A percentile compares a stretch with the other conserved stretches of the same genome.
These are phyloP conservation scores for Cydia strobilella DNA, from an alignment of 1,140 invertebrate genomes.

Conservation along the genomic window DNA sequence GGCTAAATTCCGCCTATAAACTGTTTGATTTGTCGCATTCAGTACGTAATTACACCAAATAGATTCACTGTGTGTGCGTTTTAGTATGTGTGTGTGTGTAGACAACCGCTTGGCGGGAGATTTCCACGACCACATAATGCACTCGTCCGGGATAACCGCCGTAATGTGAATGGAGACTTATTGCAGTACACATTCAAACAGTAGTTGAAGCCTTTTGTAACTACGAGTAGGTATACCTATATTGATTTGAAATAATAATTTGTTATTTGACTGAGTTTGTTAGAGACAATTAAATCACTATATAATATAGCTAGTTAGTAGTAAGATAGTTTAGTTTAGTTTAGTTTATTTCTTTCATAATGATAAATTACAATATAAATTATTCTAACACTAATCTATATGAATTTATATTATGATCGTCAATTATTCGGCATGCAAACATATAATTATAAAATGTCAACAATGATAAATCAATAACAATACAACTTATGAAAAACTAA, in stretches of 20 bases:
- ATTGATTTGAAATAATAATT: neutral
- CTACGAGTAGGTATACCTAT: neutral
- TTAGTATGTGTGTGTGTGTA: neutral
- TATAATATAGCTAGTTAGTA: no score
- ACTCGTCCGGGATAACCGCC: slow-evolving; percentile 34
- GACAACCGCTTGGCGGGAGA: slow-evolving; percentile 30
- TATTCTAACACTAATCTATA: no score
- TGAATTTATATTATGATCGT: no score
- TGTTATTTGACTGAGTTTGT: no score
- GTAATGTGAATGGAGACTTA: slow-evolving; percentile 36
- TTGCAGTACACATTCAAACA: slow-evolving; percentile 1
- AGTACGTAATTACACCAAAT: neutral
- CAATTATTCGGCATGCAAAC: no score
- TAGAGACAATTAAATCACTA: no score
- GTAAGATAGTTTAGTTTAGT: no score
- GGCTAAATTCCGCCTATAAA: neutral
- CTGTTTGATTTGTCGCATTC: neutral
- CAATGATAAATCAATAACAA: no score
- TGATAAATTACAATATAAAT: no score
- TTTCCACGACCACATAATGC: slow-evolving; percentile 34
- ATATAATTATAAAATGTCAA: no score
- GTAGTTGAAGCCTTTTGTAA: neutral
- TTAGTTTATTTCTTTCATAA: no score
- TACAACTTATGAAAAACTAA: no score
- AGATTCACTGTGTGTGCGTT: neutral